A percentile compares a stretch with the other conserved stretches of the same genome.
These are phyloP conservation scores for Himalopsyche phryganea DNA, from an alignment of 1,140 invertebrate genomes.

Conservation along the genomic window DNA sequence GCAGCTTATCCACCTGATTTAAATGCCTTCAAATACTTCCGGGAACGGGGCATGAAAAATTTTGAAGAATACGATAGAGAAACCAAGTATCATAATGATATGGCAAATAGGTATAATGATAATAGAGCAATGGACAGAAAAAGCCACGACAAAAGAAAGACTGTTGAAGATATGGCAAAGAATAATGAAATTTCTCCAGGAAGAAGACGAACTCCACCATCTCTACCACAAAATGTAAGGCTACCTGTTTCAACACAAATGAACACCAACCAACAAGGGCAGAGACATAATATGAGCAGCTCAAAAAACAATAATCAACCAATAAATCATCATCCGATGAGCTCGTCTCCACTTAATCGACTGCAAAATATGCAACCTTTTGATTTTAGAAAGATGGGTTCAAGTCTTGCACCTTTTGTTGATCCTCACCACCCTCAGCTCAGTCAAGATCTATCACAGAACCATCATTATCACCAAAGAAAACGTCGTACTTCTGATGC, in stretches of 20 bases:
- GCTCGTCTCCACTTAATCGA: conserved; percentile 74
- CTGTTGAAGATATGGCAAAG: conserved; percentile 3
- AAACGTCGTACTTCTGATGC: conserved; percentile 52
- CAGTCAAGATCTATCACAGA: conserved; percentile 42
- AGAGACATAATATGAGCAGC: conserved; percentile 15
- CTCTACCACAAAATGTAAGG: not conserved
- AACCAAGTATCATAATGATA: conserved; percentile 9
- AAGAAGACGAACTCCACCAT: conserved; percentile 15
- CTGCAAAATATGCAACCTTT: conserved; percentile 94
- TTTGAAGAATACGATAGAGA: conserved; percentile 12
- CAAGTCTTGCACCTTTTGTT: conserved; percentile 44
- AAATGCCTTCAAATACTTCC: conserved; percentile 49
- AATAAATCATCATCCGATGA: conserved; percentile 40
- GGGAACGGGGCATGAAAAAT: conserved; percentile 41
- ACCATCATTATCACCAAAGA: conserved; percentile 38
- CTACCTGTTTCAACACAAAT: conserved; percentile 11
- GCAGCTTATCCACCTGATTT: conserved; percentile 37
- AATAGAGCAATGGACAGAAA: conserved; percentile 4
- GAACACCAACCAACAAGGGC: not conserved
- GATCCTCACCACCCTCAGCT: conserved; percentile 38
- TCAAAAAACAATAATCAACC: conserved; percentile 43
- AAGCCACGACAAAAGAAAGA: conserved; percentile 20
- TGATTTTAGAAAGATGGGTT: conserved; percentile 78
- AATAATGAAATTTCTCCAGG: conserved; percentile 4
- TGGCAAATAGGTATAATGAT: not conserved